Conservation (phyloP, 2,797 vertebrate species). For the Alauda arvensis region DNA sequence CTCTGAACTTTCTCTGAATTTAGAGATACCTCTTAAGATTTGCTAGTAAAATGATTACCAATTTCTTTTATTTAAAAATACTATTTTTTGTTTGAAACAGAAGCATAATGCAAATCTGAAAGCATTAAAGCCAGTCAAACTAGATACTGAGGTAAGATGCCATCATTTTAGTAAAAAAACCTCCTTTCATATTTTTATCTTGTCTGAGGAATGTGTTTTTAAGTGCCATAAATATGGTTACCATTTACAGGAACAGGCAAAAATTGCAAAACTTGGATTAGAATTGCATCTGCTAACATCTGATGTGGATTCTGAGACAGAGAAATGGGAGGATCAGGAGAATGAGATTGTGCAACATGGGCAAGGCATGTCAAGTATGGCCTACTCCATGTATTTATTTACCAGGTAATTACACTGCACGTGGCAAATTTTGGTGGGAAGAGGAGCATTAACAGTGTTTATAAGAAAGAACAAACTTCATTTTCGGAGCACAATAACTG, state of each 20-base stretch:
- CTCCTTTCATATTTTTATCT: not conserved
- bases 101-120: conserved; percentile 91
- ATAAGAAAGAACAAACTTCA: not conserved
- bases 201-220: not conserved
- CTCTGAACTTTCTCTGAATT: not conserved
- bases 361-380: conserved; percentile 90
- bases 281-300: conserved; percentile 90
- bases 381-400: conserved; percentile 94
- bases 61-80: conserved; percentile 15
- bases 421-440: not conserved
- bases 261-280: conserved; percentile 90
- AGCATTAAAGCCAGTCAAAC: conserved; percentile 86
- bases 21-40: not conserved
- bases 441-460: not conserved
- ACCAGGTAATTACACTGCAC: conserved; percentile 82
- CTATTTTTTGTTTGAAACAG: conserved; percentile 73
- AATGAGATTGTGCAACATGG: conserved; percentile 84
- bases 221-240: not conserved
- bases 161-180: not conserved
- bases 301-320: conserved; percentile 87
- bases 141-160: conserved; percentile 88
- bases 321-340: conserved; percentile 95
- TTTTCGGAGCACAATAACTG: not conserved
- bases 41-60: not conserved
- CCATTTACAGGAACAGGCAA: conserved; percentile 85